Evolutionary conservation across 2,888 invertebrate genomes (phyloP).

Genomic region (Anthophora plumipes): DNA sequence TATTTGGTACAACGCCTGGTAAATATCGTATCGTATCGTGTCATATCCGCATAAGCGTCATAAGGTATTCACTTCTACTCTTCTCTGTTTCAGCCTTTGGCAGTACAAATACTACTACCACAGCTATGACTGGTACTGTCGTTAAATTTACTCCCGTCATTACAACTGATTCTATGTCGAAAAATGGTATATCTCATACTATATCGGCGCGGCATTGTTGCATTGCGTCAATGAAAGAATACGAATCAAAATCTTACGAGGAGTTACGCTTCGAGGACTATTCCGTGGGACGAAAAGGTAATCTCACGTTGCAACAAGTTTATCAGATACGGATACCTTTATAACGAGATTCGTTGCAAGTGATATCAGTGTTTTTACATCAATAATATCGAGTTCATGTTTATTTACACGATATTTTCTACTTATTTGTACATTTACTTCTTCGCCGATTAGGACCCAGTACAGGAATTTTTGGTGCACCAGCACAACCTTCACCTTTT

Average conservation of each 20-base stretch:
- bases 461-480: slow-evolving; percentile 85
- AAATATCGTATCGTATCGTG: slow-evolving; percentile 4
- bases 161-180: slow-evolving; percentile 96
- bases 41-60: too few species aligned
- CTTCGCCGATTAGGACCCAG: slow-evolving; percentile 72
- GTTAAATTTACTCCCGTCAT: slow-evolving; percentile 94
- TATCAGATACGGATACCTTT: not conserved
- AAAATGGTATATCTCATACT: slow-evolving; percentile 92
- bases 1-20: slow-evolving; percentile 83
- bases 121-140: slow-evolving; percentile 88
- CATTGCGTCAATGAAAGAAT: slow-evolving; percentile 99
- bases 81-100: slow-evolving; percentile 74
- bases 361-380: not conserved
- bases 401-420: not conserved
- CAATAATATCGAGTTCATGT: not conserved
- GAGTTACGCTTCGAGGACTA: slow-evolving; percentile 98
- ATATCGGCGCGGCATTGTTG: slow-evolving; percentile 98
- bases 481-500: slow-evolving; percentile 85
- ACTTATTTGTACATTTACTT: not conserved
- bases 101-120: slow-evolving; percentile 79
- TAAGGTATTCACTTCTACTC: too few species aligned
- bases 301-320: not conserved
- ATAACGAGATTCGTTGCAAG: too few species aligned
- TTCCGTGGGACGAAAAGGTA: slow-evolving; percentile 93
- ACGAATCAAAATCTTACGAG: slow-evolving; percentile 96